A percentile compares a stretch with the other conserved stretches of the same genome.
Conservation (phyloP, 2,113 vertebrate species). For the Lophotis ruficrista region DNA sequence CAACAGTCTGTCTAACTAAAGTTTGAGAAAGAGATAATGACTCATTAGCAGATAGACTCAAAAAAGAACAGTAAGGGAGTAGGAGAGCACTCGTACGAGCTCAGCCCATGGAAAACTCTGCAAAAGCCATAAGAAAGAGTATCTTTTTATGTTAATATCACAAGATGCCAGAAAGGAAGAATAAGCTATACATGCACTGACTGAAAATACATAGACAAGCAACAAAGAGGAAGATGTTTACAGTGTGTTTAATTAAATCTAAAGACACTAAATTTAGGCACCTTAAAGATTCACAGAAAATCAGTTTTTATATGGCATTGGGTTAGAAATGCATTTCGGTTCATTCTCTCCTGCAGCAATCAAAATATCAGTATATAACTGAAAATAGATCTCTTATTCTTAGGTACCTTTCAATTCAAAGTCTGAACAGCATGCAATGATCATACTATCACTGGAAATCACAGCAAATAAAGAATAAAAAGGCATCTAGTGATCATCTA, state of each 20-base stretch:
- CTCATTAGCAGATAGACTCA: background rate
- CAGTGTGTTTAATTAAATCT: background rate
- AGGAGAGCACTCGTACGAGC: too few species aligned
- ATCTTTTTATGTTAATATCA: background rate
- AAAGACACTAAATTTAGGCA: background rate
- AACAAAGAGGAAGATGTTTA: background rate
- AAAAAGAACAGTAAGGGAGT: background rate
- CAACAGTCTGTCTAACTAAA: background rate
- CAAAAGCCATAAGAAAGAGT: background rate
- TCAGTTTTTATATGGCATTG: background rate
- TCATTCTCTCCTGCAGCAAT: background rate
- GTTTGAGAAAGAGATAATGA: background rate
- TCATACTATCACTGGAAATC: background rate
- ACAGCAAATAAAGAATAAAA: background rate
- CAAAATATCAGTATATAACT: background rate
- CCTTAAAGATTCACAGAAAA: background rate
- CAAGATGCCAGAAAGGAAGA: background rate
- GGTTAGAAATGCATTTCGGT: background rate
- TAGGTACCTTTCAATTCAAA: background rate
- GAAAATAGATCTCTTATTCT: background rate
- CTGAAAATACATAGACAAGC: background rate
- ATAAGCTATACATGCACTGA: background rate
- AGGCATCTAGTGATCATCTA: background rate
- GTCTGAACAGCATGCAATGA: background rate
- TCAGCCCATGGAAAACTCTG: background rate